A percentile compares a stretch with the other conserved stretches of the same genome.
These are phyloP conservation scores for Hyperopisus bebe DNA, from an alignment of 2,113 vertebrate genomes.

Conservation along the genomic window DNA sequence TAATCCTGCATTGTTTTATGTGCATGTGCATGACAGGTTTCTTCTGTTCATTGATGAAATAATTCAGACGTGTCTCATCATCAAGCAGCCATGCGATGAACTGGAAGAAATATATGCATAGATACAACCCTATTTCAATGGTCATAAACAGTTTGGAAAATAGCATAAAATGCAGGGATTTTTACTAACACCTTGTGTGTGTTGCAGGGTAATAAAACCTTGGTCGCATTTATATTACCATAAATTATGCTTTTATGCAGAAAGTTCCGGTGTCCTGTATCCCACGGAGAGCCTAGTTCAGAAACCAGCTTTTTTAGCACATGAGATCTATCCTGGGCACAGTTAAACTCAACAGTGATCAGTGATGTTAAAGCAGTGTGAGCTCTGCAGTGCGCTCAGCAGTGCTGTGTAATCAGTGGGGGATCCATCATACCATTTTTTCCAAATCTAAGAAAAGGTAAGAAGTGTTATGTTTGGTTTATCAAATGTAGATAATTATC, in stretches of 20 bases:
- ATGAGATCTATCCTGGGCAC: not conserved
- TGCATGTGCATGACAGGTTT: constrained; percentile 26
- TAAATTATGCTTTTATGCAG: not conserved
- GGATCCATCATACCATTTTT: not conserved
- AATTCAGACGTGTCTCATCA: constrained; percentile 31
- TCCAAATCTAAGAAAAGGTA: not conserved
- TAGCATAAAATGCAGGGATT: constrained; percentile 21
- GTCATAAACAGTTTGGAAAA: constrained; percentile 44
- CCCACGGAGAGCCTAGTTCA: not conserved
- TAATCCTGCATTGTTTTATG: constrained; percentile 41
- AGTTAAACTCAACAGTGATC: not conserved
- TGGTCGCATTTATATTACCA: not conserved
- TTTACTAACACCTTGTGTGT: not conserved
- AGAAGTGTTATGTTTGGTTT: not conserved
- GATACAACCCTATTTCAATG: constrained; percentile 48
- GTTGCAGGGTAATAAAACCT: not conserved
- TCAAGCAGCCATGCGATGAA: constrained; percentile 29
- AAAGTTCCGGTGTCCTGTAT: not conserved
- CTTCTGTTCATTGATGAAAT: constrained; percentile 27
- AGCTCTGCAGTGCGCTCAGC: not conserved
- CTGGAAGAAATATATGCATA: constrained; percentile 50
- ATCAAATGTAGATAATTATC: not conserved
- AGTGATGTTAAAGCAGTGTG: not conserved
- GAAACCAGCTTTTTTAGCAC: not conserved
- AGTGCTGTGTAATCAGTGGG: not conserved